Percentiles rank a stretch among this genome's conserved stretches.
phyloP scores from a whole-genome alignment of 1,140 invertebrate genomes.

The Globodera ellingtonae region DNA sequence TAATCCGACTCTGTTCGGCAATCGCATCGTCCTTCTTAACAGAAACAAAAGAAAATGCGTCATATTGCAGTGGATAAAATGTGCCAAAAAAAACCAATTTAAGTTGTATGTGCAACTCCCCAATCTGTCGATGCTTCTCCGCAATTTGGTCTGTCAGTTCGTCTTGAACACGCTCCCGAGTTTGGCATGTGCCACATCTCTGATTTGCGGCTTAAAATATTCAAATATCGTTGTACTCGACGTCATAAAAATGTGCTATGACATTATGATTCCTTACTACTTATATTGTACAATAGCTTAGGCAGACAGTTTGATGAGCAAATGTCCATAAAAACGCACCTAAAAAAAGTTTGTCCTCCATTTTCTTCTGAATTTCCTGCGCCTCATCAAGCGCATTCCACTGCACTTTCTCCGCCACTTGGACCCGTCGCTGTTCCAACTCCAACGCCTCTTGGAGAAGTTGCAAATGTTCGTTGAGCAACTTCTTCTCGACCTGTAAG shows the following conservation, averaged over 20 bases:
- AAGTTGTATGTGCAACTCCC: background rate
- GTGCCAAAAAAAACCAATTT: background rate
- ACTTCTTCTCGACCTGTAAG: background rate
- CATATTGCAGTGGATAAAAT: background rate
- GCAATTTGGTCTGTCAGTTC: constrained; percentile 19
- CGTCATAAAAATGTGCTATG: background rate
- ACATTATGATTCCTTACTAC: too few relatives aligned
- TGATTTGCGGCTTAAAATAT: constrained; percentile 20
- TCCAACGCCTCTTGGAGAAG: background rate
- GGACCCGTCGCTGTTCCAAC: background rate
- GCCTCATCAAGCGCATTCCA: constrained; percentile 21
- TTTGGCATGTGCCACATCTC: constrained; percentile 22
- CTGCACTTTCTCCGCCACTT: background rate
- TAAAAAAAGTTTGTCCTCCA: constrained; percentile 25
- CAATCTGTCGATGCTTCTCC: background rate
- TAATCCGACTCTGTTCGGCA: background rate
- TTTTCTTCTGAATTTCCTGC: constrained; percentile 1
- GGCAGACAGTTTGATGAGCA: background rate
- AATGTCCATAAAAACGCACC: background rate
- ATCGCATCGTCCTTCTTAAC: background rate
- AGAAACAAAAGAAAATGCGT: background rate
- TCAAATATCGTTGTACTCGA: background rate
- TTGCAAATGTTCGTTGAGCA: background rate
- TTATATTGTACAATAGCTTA: too few relatives aligned
- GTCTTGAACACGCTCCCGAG: constrained; percentile 6